Percentiles rank a stretch among this genome's conserved stretches.
Conservation (phyloP, 2,888 invertebrate genomes). For the Lasius platythorax region DNA sequence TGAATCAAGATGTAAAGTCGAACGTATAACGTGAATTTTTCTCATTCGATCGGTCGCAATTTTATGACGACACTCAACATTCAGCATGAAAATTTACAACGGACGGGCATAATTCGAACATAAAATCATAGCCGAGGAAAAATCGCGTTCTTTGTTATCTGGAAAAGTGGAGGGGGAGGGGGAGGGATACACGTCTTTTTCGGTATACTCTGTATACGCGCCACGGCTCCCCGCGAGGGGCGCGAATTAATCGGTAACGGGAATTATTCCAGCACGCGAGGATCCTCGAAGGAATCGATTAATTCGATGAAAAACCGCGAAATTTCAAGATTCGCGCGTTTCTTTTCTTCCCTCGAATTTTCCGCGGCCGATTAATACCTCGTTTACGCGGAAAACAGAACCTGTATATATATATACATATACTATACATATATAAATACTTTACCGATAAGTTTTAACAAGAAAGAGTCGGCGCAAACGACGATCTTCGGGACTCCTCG, state of each 20-base stretch:
- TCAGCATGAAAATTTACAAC: background rate
- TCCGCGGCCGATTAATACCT: conserved; percentile 26
- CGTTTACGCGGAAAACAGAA: conserved; percentile 18
- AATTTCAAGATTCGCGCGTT: background rate
- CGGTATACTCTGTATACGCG: conserved; percentile 12
- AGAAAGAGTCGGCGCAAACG: conserved; percentile 46
- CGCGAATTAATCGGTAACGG: conserved; percentile 35
- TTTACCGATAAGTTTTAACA: conserved; percentile 72
- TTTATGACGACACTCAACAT: background rate
- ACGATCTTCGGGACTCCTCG: background rate
- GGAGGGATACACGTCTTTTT: background rate
- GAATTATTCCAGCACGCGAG: background rate
- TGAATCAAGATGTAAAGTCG: background rate
- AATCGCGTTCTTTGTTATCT: background rate
- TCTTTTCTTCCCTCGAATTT: background rate
- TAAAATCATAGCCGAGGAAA: background rate
- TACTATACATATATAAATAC: conserved; percentile 66
- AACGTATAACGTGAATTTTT: no score
- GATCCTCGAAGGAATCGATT: background rate
- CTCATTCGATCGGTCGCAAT: no score
- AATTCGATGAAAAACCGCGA: conserved; percentile 25
- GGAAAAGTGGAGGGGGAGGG: background rate
- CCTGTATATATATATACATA: conserved; percentile 57
- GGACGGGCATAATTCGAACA: background rate
- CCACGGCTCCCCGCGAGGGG: background rate